These are phyloP conservation scores for Myiozetetes cayanensis DNA, from an alignment of 2,113 vertebrate species.

Conservation along the genomic window DNA sequence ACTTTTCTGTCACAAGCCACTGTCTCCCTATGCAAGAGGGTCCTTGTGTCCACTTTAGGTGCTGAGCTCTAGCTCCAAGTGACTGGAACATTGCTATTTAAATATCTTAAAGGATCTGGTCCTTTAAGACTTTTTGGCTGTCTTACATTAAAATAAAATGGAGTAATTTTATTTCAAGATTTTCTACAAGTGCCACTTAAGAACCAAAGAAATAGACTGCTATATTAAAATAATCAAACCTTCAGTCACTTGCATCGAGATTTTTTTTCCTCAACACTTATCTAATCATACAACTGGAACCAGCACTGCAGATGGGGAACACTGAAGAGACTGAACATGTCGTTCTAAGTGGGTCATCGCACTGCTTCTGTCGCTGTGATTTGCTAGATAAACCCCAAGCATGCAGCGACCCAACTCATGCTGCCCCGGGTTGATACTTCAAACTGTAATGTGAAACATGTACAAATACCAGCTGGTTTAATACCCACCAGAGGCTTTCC, in stretches of 20 bases:
- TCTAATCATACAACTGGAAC: neutral
- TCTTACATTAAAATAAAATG: neutral
- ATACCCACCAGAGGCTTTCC: neutral
- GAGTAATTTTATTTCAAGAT: neutral
- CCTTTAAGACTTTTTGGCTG: neutral
- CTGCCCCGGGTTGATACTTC: neutral
- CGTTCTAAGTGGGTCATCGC: neutral
- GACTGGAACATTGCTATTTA: neutral
- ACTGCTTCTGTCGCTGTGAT: neutral
- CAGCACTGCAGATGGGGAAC: neutral
- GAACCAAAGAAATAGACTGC: neutral
- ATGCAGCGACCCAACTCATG: neutral
- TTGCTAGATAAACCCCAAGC: neutral
- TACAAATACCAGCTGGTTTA: conserved; percentile 13
- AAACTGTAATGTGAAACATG: conserved; percentile 49
- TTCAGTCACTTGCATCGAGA: neutral
- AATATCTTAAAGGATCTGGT: neutral
- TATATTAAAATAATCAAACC: neutral
- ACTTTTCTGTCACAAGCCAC: neutral
- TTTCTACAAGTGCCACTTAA: neutral
- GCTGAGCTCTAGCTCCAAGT: neutral
- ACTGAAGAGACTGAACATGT: neutral
- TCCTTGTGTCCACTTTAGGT: neutral
- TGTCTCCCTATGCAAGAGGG: neutral
- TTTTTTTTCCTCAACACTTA: neutral